Evolutionary conservation across 2,888 invertebrate species (phyloP).

Genomic region (Chalcis sispes): DNA sequence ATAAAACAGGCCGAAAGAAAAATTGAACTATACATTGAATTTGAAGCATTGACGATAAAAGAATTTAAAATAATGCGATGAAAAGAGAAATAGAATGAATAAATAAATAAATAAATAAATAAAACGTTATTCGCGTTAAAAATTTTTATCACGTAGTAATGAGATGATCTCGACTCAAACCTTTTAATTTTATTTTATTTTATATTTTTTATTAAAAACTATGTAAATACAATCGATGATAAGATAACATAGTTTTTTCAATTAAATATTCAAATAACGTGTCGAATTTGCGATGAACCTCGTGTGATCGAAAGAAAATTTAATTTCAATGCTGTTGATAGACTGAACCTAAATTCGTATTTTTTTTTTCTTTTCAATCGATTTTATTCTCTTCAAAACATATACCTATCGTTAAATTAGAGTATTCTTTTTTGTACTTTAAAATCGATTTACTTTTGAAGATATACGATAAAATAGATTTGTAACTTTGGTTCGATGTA

Average conservation of each 20-base stretch:
- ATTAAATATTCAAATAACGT: conserved; percentile 50
- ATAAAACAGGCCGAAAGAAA: too few species aligned
- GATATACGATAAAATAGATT: too few species aligned
- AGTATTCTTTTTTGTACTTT: too few species aligned
- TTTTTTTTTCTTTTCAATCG: not conserved
- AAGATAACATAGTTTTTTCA: conserved; percentile 16
- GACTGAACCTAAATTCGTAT: not conserved
- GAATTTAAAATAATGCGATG: too few species aligned
- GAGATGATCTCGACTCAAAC: conserved; percentile 1
- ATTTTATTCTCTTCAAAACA: not conserved
- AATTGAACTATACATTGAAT: too few species aligned
- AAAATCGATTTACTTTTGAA: too few species aligned
- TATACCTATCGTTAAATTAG: not conserved
- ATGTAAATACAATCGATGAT: conserved; percentile 20
- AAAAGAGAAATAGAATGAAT: too few species aligned
- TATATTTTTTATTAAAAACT: not conserved
- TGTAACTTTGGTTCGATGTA: too few species aligned
- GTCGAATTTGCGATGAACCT: conserved; percentile 8
- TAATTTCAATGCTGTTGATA: conserved; percentile 15
- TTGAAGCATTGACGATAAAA: too few species aligned
- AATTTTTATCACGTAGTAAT: too few species aligned
- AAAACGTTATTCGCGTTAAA: too few species aligned
- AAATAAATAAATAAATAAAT: too few species aligned
- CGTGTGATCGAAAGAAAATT: conserved; percentile 33
- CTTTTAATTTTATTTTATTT: conserved; percentile 11